Percentiles rank a stretch among this genome's conserved stretches.
Conservation (phyloP, 64 coral and sea anemone species). For the Orbicella faveolata region DNA sequence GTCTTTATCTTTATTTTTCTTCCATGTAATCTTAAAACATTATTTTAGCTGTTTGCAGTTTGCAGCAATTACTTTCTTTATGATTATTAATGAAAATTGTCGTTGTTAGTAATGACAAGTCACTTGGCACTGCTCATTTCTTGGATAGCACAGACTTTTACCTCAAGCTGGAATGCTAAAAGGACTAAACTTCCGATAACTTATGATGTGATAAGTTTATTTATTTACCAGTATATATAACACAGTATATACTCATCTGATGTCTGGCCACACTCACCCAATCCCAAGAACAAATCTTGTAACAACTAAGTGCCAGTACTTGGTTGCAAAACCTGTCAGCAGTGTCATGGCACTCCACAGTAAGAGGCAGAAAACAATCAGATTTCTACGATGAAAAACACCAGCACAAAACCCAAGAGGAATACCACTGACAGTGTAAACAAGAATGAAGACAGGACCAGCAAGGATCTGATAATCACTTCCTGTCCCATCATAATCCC, state of each 20-base stretch:
- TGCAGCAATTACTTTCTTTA: too few relatives aligned
- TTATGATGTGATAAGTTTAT: too few relatives aligned
- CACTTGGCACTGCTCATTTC: too few relatives aligned
- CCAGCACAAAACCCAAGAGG: slow-evolving; percentile 83
- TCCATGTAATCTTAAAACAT: too few relatives aligned
- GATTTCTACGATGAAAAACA: slow-evolving; percentile 80
- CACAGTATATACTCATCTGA: neutral
- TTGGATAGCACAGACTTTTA: too few relatives aligned
- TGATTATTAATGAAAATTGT: too few relatives aligned
- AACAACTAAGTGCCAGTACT: slow-evolving; percentile 94
- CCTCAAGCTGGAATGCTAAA: too few relatives aligned
- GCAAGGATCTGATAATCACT: slow-evolving; percentile 89
- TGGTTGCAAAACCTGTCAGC: slow-evolving; percentile 87
- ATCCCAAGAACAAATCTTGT: slow-evolving; percentile 94
- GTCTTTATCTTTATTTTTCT: too few relatives aligned
- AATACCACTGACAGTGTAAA: slow-evolving; percentile 95
- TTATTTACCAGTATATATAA: too few relatives aligned
- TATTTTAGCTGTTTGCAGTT: too few relatives aligned
- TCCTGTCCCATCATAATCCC: slow-evolving; percentile 98
- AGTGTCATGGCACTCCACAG: slow-evolving; percentile 98
- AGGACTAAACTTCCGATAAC: too few relatives aligned
- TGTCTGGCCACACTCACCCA: slow-evolving; percentile 64
- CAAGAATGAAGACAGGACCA: slow-evolving; percentile 94
- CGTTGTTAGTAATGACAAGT: too few relatives aligned
- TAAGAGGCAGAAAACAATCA: slow-evolving; percentile 85